Conservation (phyloP, 2,113 vertebrate genomes). For the Brachypteracias leptosomus region DNA sequence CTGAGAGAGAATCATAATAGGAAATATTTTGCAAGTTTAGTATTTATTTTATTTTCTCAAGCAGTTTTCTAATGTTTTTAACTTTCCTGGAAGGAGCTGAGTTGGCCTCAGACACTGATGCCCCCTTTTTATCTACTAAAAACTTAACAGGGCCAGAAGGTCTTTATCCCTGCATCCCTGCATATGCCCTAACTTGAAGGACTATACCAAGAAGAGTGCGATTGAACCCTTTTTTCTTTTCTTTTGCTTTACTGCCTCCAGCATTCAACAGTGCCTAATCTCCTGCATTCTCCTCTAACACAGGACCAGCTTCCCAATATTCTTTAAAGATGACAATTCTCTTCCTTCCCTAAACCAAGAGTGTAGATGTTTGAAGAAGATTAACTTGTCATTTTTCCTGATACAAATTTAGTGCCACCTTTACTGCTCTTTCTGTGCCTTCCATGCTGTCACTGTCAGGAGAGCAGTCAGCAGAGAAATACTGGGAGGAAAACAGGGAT, state of each 20-base stretch:
- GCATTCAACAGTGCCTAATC: background rate
- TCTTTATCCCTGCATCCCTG: background rate
- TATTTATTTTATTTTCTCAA: background rate
- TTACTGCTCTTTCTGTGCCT: background rate
- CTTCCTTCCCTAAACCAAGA: background rate
- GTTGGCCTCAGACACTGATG: background rate
- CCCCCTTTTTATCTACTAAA: background rate
- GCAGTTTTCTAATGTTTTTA: background rate
- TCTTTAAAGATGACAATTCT: background rate
- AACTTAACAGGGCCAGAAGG: background rate
- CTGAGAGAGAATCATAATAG: background rate
- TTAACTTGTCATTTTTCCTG: background rate
- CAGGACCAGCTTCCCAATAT: background rate
- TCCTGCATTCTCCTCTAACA: background rate
- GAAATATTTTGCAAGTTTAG: background rate
- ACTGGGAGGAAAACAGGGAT: background rate
- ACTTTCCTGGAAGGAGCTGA: background rate
- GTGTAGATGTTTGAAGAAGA: background rate
- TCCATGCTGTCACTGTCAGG: background rate
- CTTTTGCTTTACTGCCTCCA: background rate
- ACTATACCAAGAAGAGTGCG: background rate
- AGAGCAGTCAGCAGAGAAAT: background rate
- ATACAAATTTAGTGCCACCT: background rate
- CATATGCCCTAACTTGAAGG: background rate
- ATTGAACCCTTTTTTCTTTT: background rate